Evolutionary conservation across 1,140 invertebrate genomes (phyloP).

Genomic region (Zaprionus camerounensis): DNA sequence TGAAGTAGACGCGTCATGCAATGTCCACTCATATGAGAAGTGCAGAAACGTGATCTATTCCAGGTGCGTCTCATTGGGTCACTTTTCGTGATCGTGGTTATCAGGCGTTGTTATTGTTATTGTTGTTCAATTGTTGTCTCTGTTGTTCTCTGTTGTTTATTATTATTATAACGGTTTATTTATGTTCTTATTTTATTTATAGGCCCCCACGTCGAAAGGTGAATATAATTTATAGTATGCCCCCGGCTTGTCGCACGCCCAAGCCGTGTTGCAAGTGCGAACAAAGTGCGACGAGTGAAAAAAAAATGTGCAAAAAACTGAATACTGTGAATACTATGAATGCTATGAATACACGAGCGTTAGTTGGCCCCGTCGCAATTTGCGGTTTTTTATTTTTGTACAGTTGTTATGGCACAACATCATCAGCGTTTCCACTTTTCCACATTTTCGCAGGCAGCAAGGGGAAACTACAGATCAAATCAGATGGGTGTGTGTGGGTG

Average conservation of each 20-base stretch:
- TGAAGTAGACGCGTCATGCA: neutral
- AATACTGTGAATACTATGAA: constrained; percentile 4
- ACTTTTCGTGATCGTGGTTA: constrained; percentile 71
- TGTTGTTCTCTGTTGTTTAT: constrained; percentile 15
- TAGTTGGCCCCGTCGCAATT: constrained; percentile 5
- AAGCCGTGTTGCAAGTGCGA: constrained; percentile 1
- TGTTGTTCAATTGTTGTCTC: constrained; percentile 5
- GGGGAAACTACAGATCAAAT: constrained; percentile 18
- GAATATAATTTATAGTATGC: constrained; percentile 40
- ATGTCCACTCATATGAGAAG: constrained; percentile 49
- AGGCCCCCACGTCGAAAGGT: constrained; percentile 40
- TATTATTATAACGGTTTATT: constrained; percentile 15
- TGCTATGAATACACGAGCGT: constrained; percentile 2
- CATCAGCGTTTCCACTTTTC: constrained; percentile 7
- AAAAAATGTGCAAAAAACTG: neutral
- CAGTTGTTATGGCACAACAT: constrained; percentile 10
- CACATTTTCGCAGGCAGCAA: constrained; percentile 1
- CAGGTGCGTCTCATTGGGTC: constrained; percentile 54
- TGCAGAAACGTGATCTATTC: constrained; percentile 81
- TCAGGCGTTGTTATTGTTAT: constrained; percentile 42
- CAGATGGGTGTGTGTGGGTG: constrained; percentile 1
- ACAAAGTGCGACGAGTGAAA: neutral
- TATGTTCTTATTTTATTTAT: constrained; percentile 46
- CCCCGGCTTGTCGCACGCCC: constrained; percentile 12
- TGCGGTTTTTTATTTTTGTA: constrained; percentile 9